Evolutionary conservation across 1,140 invertebrate genomes (phyloP), one percentile per base, ranked within the genome.

Genomic region (Doryteuthis pealeii): DNA sequence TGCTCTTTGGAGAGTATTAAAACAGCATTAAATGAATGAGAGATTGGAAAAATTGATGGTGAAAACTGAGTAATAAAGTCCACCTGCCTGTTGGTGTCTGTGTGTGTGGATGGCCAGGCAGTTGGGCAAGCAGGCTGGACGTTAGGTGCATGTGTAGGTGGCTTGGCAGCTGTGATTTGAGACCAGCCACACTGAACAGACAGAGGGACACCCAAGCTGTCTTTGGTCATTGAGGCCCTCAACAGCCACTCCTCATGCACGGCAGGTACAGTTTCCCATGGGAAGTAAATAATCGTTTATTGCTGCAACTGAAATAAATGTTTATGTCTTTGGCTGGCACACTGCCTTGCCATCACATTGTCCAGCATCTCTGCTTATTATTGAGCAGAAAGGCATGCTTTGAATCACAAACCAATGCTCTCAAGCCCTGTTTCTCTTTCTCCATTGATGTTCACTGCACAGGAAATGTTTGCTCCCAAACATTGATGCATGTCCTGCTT

Each of bases 291-390:
- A 62, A 62, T 28, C 54, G 26, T n/a, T 18, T 18, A 22, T 62
- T 62, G 54, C 54, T 62, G 54, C 26, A 28, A 22, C 28, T 32
- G 66, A 33, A 68, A 68, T 68, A 68, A 68, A 68, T 68, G 66
- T 68, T 68, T 68, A 68, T 68, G 66, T 33, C 66, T 32, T 68
- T 32, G 22, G 66, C 32, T 68, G 66, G 66, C 66, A 68, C 31
- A 68, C 18, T 68, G 66, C 66, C 66, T 31, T 31, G 31, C 54
- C 54, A 62, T 31, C 6, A 31, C 66, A 68, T 30, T 32, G 22
- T 68, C 66, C 66, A 68, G 10, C 66, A 31, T 68, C 66, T 68
- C 66, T 28, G 26, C 18, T 62, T 28, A 32, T 68, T 32, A 68
- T 33, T 68, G 66, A 31, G 30, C 66, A 68, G 66, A 68, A 68